phyloP scores from a whole-genome alignment of 2,797 vertebrate genomes.

The Poliocrania exsul region DNA sequence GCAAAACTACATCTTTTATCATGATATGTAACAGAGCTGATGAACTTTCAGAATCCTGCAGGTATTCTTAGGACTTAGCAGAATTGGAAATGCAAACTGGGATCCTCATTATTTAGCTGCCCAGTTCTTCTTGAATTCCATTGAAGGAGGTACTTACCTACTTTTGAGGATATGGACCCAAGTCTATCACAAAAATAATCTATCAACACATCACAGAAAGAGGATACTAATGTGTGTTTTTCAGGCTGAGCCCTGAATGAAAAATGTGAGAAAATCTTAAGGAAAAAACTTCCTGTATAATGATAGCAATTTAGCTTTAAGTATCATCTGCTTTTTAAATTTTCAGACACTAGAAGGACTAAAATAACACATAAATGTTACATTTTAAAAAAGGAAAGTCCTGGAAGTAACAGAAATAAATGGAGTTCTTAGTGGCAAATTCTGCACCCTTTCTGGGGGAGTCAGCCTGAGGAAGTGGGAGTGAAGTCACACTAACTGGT shows the following conservation, averaged over 20 bases:
- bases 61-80: neutral
- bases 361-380: constrained; percentile 51
- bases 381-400: constrained; percentile 42
- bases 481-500: constrained; percentile 14
- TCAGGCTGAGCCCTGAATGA: neutral
- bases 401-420: constrained; percentile 38
- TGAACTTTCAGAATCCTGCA: neutral
- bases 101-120: neutral
- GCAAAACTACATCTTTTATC: neutral
- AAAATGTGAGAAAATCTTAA: neutral
- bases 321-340: constrained; percentile 45
- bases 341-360: constrained; percentile 49
- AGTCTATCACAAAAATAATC: neutral
- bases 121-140: neutral
- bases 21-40: neutral
- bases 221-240: neutral
- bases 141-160: neutral
- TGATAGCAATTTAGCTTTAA: constrained; percentile 21
- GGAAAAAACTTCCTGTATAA: neutral
- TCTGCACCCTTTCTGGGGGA: constrained; percentile 29
- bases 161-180: neutral
- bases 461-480: constrained; percentile 16
- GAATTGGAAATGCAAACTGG: neutral
- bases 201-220: neutral
- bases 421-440: constrained; percentile 22